A percentile compares a stretch with the other conserved stretches of the same genome.
These are phyloP conservation scores for Acleris sparsana DNA, from an alignment of 2,888 invertebrate species.

Conservation along the genomic window DNA sequence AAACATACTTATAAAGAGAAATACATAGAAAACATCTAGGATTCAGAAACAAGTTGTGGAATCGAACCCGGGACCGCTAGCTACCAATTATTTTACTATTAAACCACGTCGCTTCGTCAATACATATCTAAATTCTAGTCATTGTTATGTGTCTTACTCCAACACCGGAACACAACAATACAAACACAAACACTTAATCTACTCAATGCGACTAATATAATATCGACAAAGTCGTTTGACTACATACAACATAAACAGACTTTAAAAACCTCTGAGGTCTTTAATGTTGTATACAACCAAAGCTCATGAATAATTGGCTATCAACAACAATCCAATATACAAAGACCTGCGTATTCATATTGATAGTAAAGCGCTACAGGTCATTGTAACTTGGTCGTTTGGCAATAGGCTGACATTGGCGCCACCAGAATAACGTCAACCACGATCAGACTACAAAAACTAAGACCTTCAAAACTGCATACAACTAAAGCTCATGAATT, in stretches of 20 bases:
- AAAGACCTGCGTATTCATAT: constrained; percentile 7
- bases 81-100: too few relatives aligned
- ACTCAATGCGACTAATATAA: too few relatives aligned
- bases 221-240: too few relatives aligned
- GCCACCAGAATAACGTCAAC: neutral
- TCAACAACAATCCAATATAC: neutral
- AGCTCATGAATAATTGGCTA: neutral
- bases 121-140: too few relatives aligned
- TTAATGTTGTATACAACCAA: neutral
- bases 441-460: neutral
- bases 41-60: too few relatives aligned
- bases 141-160: too few relatives aligned
- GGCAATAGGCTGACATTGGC: neutral
- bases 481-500: neutral
- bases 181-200: too few relatives aligned
- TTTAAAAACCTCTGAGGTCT: neutral
- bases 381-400: constrained; percentile 15
- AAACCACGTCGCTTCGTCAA: too few relatives aligned
- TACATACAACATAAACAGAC: neutral
- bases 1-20: too few relatives aligned
- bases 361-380: neutral
- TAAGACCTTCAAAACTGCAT: neutral
- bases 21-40: too few relatives aligned
- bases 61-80: too few relatives aligned
- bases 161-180: too few relatives aligned